These are phyloP conservation scores for Ooceraea biroi DNA, from an alignment of 1,140 invertebrate genomes.

Conservation along the genomic window DNA sequence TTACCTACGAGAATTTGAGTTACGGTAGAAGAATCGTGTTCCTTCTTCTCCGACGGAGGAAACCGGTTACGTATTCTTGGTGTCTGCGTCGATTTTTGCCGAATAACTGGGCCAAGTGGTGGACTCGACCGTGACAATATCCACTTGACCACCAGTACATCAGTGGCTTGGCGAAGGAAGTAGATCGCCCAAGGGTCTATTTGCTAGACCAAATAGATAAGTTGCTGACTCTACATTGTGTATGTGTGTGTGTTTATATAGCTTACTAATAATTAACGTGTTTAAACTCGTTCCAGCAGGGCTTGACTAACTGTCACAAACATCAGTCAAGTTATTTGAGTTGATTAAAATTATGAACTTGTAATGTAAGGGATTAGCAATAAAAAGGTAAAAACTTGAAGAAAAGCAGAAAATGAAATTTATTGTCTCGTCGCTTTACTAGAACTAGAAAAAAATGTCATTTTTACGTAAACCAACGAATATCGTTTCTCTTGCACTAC, in stretches of 20 bases:
- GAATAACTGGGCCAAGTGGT: neutral
- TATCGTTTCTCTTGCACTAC: neutral
- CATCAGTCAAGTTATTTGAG: neutral
- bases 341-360: neutral
- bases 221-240: neutral
- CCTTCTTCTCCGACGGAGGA: neutral
- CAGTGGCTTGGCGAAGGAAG: neutral
- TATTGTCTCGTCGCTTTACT: neutral
- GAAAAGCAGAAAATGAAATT: neutral
- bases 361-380: neutral
- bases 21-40: constrained; percentile 3
- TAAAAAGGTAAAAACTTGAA: neutral
- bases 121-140: constrained; percentile 5
- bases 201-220: constrained; percentile 31
- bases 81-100: neutral
- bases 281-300: neutral
- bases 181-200: neutral
- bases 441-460: neutral
- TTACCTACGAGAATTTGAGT: neutral
- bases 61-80: neutral
- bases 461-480: neutral
- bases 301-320: neutral
- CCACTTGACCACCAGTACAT: neutral
- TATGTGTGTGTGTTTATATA: no score
- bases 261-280: neutral